Evolutionary conservation across 2,113 vertebrate species (phyloP).

Genomic region (Catharus bicknelli): DNA sequence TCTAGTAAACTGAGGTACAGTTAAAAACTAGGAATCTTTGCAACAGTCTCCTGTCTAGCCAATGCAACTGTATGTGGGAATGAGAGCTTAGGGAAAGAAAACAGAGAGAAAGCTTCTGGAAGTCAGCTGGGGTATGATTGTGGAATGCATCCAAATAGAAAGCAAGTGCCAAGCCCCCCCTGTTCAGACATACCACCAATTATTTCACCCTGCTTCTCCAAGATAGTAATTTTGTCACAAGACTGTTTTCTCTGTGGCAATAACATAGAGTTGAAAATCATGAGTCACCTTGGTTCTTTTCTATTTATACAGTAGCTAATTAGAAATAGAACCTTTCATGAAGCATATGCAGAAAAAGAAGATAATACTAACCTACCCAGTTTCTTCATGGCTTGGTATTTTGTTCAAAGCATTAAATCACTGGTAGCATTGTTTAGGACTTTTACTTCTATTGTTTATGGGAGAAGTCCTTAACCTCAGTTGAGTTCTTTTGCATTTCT

Average conservation of each 20-base stretch:
- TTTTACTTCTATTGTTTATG: not conserved
- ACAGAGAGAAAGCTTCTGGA: not conserved
- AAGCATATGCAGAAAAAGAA: not conserved
- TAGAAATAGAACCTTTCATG: not conserved
- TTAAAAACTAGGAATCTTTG: not conserved
- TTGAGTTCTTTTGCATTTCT: not conserved
- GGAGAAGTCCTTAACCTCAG: not conserved
- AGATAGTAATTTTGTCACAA: not conserved
- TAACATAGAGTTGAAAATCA: not conserved
- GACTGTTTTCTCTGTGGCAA: not conserved
- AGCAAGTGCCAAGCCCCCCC: too few relatives aligned
- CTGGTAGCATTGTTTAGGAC: not conserved
- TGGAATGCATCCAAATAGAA: not conserved
- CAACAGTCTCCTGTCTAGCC: not conserved
- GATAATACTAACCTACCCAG: not conserved
- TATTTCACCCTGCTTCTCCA: not conserved
- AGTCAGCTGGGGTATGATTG: not conserved
- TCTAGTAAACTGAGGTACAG: not conserved
- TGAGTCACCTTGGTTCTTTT: not conserved
- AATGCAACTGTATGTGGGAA: not conserved
- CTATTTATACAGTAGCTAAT: not conserved
- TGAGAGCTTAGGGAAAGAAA: not conserved
- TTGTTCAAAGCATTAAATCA: not conserved
- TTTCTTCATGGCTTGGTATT: not conserved
- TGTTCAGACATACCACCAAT: not conserved